Evolutionary conservation across 2,113 vertebrate species (phyloP).

Genomic region (Micromys minutus): DNA sequence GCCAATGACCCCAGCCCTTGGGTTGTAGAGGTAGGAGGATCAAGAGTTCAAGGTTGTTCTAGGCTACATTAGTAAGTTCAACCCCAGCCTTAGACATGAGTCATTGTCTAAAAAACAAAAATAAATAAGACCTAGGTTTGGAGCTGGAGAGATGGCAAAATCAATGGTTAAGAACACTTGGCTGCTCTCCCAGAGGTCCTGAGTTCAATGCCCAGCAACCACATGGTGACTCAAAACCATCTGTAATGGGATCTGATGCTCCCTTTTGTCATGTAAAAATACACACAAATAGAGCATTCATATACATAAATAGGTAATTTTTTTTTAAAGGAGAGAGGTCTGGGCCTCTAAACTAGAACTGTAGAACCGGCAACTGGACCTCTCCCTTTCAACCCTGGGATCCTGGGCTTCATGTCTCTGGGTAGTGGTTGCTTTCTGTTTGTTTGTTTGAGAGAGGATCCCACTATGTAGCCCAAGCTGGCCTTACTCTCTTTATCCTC

Average conservation of each 20-base stretch:
- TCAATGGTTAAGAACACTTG: neutral
- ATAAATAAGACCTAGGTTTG: neutral
- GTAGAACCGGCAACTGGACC: neutral
- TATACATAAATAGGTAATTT: neutral
- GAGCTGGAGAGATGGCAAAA: neutral
- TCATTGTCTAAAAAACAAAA: neutral
- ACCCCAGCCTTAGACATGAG: neutral
- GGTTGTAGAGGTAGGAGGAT: neutral
- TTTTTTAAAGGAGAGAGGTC: neutral
- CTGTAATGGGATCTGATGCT: neutral
- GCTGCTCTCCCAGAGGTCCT: neutral
- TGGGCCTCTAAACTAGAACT: neutral
- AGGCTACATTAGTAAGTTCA: neutral
- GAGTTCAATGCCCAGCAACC: neutral
- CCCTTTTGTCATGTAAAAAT: neutral
- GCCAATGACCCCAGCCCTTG: too few relatives aligned
- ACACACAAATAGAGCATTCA: neutral
- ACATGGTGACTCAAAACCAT: neutral
- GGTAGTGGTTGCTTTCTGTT: neutral
- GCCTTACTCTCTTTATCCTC: neutral
- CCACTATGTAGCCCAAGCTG: neutral
- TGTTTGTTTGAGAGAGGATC: neutral
- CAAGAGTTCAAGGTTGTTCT: too few relatives aligned
- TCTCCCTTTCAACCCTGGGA: neutral
- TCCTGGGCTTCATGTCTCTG: neutral